Evolutionary conservation across 30 jellyfish, hydroid and myxozoan species (phyloP).

Genomic region (Mastigias papua): DNA sequence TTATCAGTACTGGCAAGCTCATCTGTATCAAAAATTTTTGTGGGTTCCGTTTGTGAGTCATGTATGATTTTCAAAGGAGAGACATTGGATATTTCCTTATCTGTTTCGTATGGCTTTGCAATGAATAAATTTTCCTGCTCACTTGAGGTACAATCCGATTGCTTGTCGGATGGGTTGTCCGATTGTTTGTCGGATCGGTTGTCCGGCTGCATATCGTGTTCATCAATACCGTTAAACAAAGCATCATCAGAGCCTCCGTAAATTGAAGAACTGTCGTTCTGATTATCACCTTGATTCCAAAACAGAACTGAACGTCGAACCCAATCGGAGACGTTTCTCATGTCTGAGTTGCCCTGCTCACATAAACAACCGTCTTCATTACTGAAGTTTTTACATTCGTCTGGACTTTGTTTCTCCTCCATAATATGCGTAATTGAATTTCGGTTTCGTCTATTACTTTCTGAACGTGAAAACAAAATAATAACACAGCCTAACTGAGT

Average conservation of each 20-base stretch:
- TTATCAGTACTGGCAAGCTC: slow-evolving; percentile 38
- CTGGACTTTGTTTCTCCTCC: neutral
- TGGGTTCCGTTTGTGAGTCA: slow-evolving; percentile 69
- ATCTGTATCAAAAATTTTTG: slow-evolving; percentile 27
- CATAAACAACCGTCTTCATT: neutral
- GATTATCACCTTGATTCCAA: slow-evolving; percentile 65
- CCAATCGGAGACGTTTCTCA: slow-evolving; percentile 83
- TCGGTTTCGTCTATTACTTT: neutral
- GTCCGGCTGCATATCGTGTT: neutral
- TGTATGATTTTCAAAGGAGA: slow-evolving; percentile 10
- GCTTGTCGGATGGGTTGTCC: neutral
- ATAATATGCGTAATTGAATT: neutral
- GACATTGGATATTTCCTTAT: slow-evolving; percentile 20
- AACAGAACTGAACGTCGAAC: slow-evolving; percentile 84
- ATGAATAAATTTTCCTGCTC: slow-evolving; percentile 34
- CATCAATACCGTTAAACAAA: neutral
- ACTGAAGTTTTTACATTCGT: neutral
- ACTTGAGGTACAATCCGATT: neutral
- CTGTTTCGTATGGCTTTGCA: neutral
- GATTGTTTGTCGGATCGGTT: slow-evolving; percentile 2
- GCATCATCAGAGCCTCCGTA: slow-evolving; percentile 54
- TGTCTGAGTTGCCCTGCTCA: neutral
- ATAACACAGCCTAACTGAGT: neutral
- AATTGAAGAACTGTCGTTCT: slow-evolving; percentile 63
- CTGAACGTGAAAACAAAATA: neutral